A percentile compares a stretch with the other conserved stretches of the same genome.
Conservation (phyloP, 2,113 vertebrate species). For the Onychorhynchus coronatus region DNA sequence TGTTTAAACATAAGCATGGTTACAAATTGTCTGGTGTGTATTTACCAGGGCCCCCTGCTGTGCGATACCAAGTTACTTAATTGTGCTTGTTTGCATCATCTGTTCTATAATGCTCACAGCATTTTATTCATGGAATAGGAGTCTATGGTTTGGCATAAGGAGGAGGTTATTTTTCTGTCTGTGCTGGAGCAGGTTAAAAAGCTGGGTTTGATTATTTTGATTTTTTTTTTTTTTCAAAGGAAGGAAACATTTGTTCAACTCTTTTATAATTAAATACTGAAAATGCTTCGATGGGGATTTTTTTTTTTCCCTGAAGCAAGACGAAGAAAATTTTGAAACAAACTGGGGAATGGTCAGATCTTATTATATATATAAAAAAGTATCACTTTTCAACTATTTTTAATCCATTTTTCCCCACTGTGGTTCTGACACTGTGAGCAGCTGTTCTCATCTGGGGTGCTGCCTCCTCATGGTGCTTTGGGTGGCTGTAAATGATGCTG, state of each 20-base stretch:
- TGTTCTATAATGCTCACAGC: background rate
- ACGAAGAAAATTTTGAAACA: background rate
- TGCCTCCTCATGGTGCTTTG: background rate
- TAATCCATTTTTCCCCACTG: background rate
- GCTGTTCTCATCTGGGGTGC: background rate
- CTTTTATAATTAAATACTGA: background rate
- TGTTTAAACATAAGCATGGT: constrained; percentile 1
- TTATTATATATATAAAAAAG: background rate
- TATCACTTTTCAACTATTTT: background rate
- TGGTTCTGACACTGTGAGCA: background rate
- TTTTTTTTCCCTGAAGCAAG: background rate
- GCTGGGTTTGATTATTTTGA: background rate
- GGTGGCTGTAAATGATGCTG: background rate
- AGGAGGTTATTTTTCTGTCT: background rate
- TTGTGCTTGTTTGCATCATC: constrained; percentile 57
- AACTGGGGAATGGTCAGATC: background rate
- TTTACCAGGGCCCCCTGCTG: constrained; percentile 43
- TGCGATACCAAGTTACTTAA: constrained; percentile 18
- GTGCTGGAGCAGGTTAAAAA: background rate
- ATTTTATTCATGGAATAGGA: background rate
- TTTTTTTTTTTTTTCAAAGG: background rate
- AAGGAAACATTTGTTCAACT: fast-evolving
- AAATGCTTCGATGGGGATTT: background rate
- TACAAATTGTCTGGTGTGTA: constrained; percentile 51
- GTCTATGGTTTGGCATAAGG: background rate